phyloP scores from a whole-genome alignment of 2,113 vertebrate species.

The Thomomys bottae region DNA sequence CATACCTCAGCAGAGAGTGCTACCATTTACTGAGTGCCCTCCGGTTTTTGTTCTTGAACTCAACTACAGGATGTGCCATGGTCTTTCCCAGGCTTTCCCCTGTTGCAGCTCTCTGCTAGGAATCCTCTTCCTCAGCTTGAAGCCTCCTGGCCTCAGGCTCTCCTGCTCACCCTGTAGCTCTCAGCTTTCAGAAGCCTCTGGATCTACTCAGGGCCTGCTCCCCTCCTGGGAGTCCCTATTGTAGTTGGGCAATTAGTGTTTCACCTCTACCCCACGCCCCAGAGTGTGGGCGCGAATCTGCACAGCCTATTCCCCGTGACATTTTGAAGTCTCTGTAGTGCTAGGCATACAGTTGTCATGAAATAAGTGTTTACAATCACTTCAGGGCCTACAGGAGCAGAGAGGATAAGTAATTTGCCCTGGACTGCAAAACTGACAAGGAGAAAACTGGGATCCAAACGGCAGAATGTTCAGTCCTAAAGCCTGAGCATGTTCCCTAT shows the following conservation, averaged over 20 bases:
- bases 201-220: neutral
- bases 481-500: neutral
- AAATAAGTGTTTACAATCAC: neutral
- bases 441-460: neutral
- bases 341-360: neutral
- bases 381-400: neutral
- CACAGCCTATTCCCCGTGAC: neutral
- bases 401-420: too few relatives aligned
- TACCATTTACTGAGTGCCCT: neutral
- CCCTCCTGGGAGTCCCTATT: neutral
- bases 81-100: neutral
- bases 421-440: neutral
- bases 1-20: rapidly evolving
- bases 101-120: neutral
- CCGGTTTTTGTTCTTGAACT: rapidly evolving
- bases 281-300: neutral
- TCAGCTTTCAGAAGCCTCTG: neutral
- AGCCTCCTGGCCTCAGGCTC: neutral
- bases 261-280: too few relatives aligned
- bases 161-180: neutral
- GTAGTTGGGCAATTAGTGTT: too few relatives aligned
- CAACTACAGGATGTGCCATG: neutral
- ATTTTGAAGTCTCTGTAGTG: neutral
- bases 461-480: neutral
- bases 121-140: too few relatives aligned